Conservation (phyloP, 2,113 vertebrate species). For the Stigmatopora nigra region DNA sequence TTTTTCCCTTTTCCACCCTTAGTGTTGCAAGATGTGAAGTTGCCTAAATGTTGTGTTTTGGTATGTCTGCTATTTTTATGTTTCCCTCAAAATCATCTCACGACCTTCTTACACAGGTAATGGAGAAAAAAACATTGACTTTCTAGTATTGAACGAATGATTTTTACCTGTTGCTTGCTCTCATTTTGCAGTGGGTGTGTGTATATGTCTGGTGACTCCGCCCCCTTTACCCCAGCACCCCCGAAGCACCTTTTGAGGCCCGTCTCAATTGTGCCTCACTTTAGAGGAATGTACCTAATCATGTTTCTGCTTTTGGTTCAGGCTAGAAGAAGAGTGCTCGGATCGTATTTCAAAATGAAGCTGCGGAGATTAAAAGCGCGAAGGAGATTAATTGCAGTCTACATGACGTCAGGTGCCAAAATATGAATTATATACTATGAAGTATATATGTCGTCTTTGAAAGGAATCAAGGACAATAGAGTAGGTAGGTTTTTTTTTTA, state of each 20-base stretch:
- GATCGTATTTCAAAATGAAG: background rate
- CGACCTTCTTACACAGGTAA: too few species aligned
- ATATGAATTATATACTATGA: background rate
- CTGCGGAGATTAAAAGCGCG: conserved; percentile 1
- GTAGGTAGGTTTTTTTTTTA: background rate
- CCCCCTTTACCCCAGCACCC: background rate
- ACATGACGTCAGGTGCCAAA: background rate
- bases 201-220: background rate
- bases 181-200: background rate
- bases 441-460: background rate
- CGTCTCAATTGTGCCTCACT: background rate
- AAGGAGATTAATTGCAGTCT: background rate
- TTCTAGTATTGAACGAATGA: too few species aligned
- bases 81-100: too few species aligned
- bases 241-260: conserved; percentile 7
- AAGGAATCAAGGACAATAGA: background rate
- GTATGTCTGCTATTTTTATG: background rate
- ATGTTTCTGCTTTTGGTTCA: background rate
- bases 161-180: background rate
- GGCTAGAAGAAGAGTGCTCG: background rate
- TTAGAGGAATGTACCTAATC: conserved; percentile 7
- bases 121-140: too few species aligned
- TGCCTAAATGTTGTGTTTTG: background rate
- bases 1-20: conserved; percentile 2
- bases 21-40: background rate